Conservation (phyloP, 2,113 vertebrate species). For the Typhlomys cinereus region DNA sequence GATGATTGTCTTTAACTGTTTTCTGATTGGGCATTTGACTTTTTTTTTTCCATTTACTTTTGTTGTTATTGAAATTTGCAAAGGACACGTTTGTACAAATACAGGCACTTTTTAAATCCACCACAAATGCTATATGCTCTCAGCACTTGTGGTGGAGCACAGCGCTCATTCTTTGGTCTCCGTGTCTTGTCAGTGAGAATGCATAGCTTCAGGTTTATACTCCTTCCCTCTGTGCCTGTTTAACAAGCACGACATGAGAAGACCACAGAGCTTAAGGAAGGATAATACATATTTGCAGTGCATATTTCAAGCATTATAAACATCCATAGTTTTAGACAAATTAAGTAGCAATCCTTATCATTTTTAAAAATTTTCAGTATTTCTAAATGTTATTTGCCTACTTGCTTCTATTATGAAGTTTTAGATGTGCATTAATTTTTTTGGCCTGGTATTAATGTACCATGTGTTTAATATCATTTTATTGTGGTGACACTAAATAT, state of each 20-base stretch:
- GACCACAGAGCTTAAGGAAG: conserved; percentile 5
- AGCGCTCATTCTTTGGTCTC: neutral
- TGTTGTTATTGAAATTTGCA: conserved; percentile 37
- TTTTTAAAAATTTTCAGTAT: conserved; percentile 32
- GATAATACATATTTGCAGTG: neutral
- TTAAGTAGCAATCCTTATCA: conserved; percentile 17
- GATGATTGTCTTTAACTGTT: conserved; percentile 17
- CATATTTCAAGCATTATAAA: conserved; percentile 25
- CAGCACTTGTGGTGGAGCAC: too few species aligned
- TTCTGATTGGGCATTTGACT: neutral
- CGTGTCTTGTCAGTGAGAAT: neutral
- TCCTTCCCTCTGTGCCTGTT: neutral
- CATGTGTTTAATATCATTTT: too few species aligned
- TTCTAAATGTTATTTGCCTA: neutral
- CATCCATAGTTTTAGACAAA: conserved; percentile 29
- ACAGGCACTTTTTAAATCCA: neutral
- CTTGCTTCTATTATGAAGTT: neutral
- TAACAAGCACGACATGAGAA: conserved; percentile 2
- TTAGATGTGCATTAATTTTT: too few species aligned
- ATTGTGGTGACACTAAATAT: too few species aligned
- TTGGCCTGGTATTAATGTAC: too few species aligned
- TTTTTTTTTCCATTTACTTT: conserved; percentile 28
- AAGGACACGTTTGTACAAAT: neutral
- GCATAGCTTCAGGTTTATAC: neutral
- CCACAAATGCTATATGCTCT: too few species aligned